These are phyloP conservation scores for Nothura maculosa DNA, from an alignment of 2,797 vertebrate genomes.

Conservation along the genomic window DNA sequence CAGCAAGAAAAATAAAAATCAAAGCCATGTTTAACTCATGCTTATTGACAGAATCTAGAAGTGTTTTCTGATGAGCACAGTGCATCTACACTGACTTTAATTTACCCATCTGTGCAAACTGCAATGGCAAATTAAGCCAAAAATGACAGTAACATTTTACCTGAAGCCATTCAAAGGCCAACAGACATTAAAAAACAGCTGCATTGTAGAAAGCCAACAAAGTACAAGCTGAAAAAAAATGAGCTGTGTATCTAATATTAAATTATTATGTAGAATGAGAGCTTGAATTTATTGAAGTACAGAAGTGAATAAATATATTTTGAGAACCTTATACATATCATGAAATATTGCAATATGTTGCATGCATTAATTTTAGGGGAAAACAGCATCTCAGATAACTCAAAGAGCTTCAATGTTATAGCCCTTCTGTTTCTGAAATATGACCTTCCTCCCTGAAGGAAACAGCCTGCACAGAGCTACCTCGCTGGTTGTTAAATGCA, in stretches of 20 bases:
- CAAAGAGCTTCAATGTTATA: background rate
- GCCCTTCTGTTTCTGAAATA: background rate
- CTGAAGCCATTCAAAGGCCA: background rate
- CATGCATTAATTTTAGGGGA: background rate
- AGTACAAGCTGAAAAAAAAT: background rate
- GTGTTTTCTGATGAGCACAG: background rate
- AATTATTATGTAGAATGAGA: background rate
- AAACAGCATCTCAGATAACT: background rate
- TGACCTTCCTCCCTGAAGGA: background rate
- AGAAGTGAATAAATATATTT: background rate
- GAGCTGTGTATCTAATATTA: background rate
- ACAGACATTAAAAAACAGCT: background rate
- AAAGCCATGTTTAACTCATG: background rate
- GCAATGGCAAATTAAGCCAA: background rate
- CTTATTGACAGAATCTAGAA: background rate
- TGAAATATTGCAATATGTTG: background rate
- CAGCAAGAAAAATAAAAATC: background rate
- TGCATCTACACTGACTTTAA: background rate
- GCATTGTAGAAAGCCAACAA: background rate
- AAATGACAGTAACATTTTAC: background rate
- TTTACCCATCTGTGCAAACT: background rate
- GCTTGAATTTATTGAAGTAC: background rate
- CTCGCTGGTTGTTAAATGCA: background rate
- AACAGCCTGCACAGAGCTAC: background rate
- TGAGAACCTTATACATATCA: background rate